Evolutionary conservation across 2,888 invertebrate species (phyloP), one percentile per base, ranked within the genome.

Genomic region (Stenodera caucasica): DNA sequence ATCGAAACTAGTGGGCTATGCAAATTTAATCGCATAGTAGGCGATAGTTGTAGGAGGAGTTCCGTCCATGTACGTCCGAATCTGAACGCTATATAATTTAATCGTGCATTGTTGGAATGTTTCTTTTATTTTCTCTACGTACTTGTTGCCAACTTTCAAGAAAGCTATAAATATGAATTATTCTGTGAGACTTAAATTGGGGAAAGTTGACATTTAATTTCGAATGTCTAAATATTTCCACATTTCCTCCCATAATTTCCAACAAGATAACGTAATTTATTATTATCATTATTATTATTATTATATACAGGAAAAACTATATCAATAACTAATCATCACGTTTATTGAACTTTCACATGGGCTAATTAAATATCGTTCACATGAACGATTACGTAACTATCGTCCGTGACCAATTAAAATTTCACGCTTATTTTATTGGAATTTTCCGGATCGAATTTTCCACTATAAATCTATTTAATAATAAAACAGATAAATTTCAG

Each of bases 341-440:
- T 33, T 52, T 32, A 52, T 52, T 52, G 32, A 52, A 52, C 30
- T 52, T 52, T 52, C 15, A 52, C 26, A 52, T 18, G 12, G 30
- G 32, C n/a, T 52, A 52, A 52, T 52, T 52, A 52, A 52, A 52
- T 32, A 52, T n/a, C 8, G 26, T 26, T 52, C 32, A n/a, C 52
- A 52, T 52, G 52, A 52, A 33, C 14, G 15, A 33, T 14, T 21
- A 21, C 4, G 21, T 21, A 61, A 55, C 60, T 63, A 64, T 64
- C 53, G 65, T 55, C 55, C 55, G 56, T 59, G 52, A 59, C 61
- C 61, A 65, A 68, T 68, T 68, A 67, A 68, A 67, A 68, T 63
- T 65, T 65, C 55, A 65, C 55, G 68, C 63, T 56, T 62, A 64
- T 61, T 59, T 64, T 55, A 32, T 30, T 52, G 15, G 18, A 33